These are phyloP conservation scores for Tokudaia muenninki DNA, from an alignment of 2,797 vertebrate species.

Conservation along the genomic window DNA sequence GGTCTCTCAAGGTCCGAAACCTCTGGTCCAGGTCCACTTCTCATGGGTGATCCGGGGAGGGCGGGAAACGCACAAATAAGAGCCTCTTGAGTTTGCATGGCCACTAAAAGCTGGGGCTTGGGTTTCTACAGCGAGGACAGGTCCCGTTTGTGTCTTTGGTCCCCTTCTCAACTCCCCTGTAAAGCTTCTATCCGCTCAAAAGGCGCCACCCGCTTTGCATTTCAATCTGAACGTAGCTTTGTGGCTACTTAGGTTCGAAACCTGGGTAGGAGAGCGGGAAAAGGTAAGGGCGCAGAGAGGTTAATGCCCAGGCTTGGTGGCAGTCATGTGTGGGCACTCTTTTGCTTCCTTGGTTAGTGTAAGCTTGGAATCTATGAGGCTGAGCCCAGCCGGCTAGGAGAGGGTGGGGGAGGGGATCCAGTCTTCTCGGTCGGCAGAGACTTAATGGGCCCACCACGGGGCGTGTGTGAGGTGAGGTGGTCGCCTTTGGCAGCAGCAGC, in stretches of 20 bases:
- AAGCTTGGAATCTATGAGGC: conserved; percentile 67
- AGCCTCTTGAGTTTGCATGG: conserved; percentile 58
- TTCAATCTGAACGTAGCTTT: conserved; percentile 80
- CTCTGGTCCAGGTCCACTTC: conserved; percentile 25
- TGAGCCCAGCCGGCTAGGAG: conserved; percentile 45
- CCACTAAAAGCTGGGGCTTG: conserved; percentile 27
- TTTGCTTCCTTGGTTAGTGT: conserved; percentile 55
- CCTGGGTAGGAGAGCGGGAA: conserved; percentile 46
- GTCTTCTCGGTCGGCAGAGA: conserved; percentile 45
- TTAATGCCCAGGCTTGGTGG: conserved; percentile 26
- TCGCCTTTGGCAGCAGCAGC: conserved; percentile 40
- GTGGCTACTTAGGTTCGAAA: conserved; percentile 69
- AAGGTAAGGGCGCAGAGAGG: not conserved
- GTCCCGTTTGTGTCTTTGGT: conserved; percentile 57
- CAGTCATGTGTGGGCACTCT: conserved; percentile 68
- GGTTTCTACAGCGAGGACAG: conserved; percentile 21
- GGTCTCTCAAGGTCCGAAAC: conserved; percentile 35
- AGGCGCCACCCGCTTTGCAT: not conserved
- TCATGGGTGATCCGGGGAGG: conserved; percentile 2
- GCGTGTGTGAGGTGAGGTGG: conserved; percentile 65
- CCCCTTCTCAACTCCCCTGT: conserved; percentile 8
- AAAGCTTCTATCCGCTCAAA: conserved; percentile 50
- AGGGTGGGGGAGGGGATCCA: conserved; percentile 68
- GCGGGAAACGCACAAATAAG: conserved; percentile 37
- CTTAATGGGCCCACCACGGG: conserved; percentile 73